A percentile compares a stretch with the other conserved stretches of the same genome.
These are phyloP conservation scores for Petaurus breviceps DNA, from an alignment of 2,113 vertebrate genomes.

Conservation along the genomic window DNA sequence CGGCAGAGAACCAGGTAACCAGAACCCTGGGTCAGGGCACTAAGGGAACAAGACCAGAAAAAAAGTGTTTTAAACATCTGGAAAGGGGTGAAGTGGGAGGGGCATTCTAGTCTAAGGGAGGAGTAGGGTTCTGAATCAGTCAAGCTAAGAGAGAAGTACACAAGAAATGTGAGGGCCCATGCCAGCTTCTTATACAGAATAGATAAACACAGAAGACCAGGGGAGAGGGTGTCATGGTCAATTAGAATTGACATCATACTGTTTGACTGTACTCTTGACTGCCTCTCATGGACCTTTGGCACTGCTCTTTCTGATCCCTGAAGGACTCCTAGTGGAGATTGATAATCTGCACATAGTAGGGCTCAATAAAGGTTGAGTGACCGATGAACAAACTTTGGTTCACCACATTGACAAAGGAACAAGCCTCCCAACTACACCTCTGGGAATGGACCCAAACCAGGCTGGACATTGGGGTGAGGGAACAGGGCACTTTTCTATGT, in stretches of 20 bases:
- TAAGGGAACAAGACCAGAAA: neutral
- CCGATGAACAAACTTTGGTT: neutral
- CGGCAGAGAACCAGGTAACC: neutral
- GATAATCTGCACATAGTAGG: neutral
- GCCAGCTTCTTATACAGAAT: neutral
- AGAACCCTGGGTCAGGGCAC: neutral
- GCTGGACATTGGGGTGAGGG: neutral
- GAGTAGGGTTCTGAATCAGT: neutral
- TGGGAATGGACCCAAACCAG: neutral
- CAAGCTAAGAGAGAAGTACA: neutral
- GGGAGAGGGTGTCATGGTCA: neutral
- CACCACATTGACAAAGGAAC: neutral
- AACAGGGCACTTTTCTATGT: neutral
- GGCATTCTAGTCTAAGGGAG: neutral
- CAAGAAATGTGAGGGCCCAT: neutral
- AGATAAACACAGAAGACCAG: neutral
- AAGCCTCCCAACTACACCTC: neutral
- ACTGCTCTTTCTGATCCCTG: neutral
- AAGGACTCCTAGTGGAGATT: neutral
- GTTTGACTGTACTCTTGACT: neutral
- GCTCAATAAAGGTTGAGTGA: neutral
- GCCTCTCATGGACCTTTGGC: neutral
- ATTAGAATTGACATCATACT: neutral
- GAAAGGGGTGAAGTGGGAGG: neutral
- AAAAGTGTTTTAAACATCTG: neutral